A percentile compares a stretch with the other conserved stretches of the same genome.
Conservation (phyloP, 2,113 vertebrate genomes). For the Lichenostomus cassidix region DNA sequence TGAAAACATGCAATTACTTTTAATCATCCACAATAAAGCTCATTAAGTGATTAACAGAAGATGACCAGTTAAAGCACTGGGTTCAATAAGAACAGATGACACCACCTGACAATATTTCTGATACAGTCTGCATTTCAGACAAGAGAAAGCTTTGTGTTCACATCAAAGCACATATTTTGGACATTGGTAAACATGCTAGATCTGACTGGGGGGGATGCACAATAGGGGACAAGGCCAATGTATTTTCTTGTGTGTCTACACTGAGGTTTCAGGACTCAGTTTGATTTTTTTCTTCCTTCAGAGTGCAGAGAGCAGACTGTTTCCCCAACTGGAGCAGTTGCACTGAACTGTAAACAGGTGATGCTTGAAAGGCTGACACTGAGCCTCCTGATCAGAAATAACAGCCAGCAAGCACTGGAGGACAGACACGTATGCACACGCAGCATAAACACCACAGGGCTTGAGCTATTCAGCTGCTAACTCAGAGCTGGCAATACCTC, state of each 20-base stretch:
- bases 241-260: not conserved
- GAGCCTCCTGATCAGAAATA: not conserved
- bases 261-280: not conserved
- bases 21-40: not conserved
- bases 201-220: not conserved
- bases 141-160: not conserved
- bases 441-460: rapidly evolving
- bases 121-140: not conserved
- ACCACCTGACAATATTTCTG: not conserved
- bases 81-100: not conserved
- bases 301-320: not conserved
- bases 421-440: not conserved
- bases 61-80: not conserved
- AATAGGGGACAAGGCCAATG: not conserved
- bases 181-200: not conserved
- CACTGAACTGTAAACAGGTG: not conserved
- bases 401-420: not conserved
- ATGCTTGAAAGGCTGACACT: not conserved
- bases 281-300: not conserved
- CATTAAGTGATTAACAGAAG: not conserved
- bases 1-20: slow-evolving; percentile 16
- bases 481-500: not conserved
- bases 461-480: not conserved
- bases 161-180: not conserved
- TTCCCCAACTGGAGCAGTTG: not conserved